Base-by-base conservation (phyloP, 2,113 vertebrate species). In the Strigops habroptila region DNA sequence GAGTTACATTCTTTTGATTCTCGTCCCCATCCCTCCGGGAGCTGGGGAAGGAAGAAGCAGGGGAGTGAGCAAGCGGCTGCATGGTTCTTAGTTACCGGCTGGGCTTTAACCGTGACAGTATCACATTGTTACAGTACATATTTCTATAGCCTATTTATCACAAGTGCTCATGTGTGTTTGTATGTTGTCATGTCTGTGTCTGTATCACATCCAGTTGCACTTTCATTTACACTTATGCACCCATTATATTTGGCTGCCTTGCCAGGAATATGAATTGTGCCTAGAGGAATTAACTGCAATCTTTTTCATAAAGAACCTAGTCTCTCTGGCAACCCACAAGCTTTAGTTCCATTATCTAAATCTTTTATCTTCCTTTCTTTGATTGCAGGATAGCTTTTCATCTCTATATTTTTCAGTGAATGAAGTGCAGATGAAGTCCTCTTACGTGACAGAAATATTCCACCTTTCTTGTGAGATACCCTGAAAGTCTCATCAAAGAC, bases 331-430 rank as follows among this genome's bases (percentile, higher is more conserved):
- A 95, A 89, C 67, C 51, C 65, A 74, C 31, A 90, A 75, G 64
- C 86, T 92, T 92, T 93, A 85, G 70, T 76, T 86, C 82, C 69
- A 81, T 91, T 96, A 96, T 95, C 86, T 88, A 70, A 89, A 96
- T 82, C 93, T 94, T 95, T 96, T 91, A 75, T 96, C 92, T 97
- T 85, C 75, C 46, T 65, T 85, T 83, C 93, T 97, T 93, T 96
- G 86, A 95, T 71, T 91, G 64, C 74, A 84, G 64, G 68, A 82
- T 85, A 82, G 59, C 25, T 95, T 91, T 96, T 95, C 73, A 93
- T 95, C 88, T 96, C 70, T 70, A 0, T 82, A 80, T 93, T 93
- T 93, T 87, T 91, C 78, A 75, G 33, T 71, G 86, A 96, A 92
- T 80, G 81, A 96, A 92, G 92, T 80, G 76, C 39, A 94, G 68